These are phyloP conservation scores for Limnephilus marmoratus DNA, from an alignment of 2,888 invertebrate genomes.

Conservation along the genomic window DNA sequence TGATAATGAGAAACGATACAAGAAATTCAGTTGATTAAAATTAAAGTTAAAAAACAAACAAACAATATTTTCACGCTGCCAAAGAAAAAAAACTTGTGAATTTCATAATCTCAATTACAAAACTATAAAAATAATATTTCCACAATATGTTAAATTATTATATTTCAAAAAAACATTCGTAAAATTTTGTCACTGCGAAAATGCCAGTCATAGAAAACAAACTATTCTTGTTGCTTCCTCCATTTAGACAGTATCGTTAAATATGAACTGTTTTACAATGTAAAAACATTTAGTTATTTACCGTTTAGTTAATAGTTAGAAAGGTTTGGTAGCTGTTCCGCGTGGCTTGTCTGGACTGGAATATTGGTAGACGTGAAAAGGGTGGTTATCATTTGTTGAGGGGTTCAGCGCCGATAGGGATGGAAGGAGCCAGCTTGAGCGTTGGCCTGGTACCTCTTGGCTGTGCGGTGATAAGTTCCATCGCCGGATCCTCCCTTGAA, in stretches of 20 bases:
- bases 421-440: slow-evolving; percentile 74
- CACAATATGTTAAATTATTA: background rate
- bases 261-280: background rate
- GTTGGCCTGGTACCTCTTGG: slow-evolving; percentile 74
- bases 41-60: background rate
- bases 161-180: background rate
- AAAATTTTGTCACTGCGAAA: background rate
- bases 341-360: slow-evolving; percentile 23
- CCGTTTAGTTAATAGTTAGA: background rate
- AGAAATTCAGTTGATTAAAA: background rate
- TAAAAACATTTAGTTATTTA: background rate
- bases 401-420: slow-evolving; percentile 74
- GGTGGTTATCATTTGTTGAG: background rate
- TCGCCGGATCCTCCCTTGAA: slow-evolving; percentile 76
- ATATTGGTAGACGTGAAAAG: background rate
- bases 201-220: background rate
- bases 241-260: background rate
- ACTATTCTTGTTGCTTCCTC: background rate
- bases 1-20: background rate
- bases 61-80: background rate
- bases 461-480: slow-evolving; percentile 73
- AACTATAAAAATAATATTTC: background rate
- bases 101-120: background rate
- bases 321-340: slow-evolving; percentile 34
- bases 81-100: background rate